Evolutionary conservation across 2,888 invertebrate genomes (phyloP).

Genomic region (Eupeodes latifasciatus): DNA sequence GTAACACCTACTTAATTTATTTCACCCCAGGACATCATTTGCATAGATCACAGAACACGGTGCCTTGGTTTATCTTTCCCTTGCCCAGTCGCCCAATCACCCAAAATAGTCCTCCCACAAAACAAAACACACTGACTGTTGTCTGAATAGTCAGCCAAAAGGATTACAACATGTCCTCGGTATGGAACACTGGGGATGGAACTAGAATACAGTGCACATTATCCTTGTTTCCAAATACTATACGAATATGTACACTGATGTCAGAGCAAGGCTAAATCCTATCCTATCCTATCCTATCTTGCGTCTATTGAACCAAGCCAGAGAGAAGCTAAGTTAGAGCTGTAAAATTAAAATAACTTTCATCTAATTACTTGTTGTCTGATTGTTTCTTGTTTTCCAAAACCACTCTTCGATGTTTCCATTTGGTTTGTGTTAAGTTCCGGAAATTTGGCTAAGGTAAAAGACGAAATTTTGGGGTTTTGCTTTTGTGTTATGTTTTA

Average conservation of each 20-base stretch:
- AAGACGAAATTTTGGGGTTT: constrained; percentile 9
- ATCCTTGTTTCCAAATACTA: neutral
- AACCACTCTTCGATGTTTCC: constrained; percentile 45
- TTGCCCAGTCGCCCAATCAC: neutral
- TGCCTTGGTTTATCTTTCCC: constrained; percentile 39
- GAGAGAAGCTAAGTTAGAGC: constrained; percentile 45
- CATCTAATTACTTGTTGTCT: constrained; percentile 71
- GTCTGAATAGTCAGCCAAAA: constrained; percentile 63
- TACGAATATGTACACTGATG: neutral
- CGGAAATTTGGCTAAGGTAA: neutral
- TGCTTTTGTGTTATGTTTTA: neutral
- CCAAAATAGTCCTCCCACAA: constrained; percentile 13
- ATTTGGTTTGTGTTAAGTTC: constrained; percentile 37
- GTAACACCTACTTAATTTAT: constrained; percentile 76
- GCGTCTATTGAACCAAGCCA: too few species aligned
- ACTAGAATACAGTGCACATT: neutral
- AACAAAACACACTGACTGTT: constrained; percentile 46
- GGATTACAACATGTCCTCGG: constrained; percentile 67
- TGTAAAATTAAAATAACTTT: constrained; percentile 72
- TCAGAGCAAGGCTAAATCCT: neutral
- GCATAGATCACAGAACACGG: constrained; percentile 71
- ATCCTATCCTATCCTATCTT: too few species aligned
- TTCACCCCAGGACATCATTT: constrained; percentile 75
- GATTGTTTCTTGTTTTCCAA: constrained; percentile 55
- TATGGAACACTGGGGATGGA: constrained; percentile 12